Evolutionary conservation across 2,113 vertebrate species (phyloP).

Genomic region (Elephas maximus): DNA sequence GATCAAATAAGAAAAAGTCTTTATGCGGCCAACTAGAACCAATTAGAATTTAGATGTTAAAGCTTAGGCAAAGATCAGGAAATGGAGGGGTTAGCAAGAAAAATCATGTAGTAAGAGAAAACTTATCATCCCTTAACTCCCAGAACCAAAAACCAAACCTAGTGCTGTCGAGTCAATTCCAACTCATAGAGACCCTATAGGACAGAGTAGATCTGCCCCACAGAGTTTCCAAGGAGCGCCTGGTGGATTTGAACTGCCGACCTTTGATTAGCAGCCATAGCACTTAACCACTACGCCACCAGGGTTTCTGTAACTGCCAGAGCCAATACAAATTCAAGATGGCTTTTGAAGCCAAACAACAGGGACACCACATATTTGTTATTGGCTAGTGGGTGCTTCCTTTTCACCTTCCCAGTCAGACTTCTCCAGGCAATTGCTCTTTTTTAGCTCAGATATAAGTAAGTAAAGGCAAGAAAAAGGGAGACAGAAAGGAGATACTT

Average conservation of each 20-base stretch:
- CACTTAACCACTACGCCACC: too few relatives aligned
- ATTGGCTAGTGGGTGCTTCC: neutral
- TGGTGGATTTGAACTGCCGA: too few relatives aligned
- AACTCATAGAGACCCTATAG: too few relatives aligned
- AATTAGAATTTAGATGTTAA: neutral
- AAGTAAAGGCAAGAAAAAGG: neutral
- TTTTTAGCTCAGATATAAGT: neutral
- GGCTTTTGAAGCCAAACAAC: slow-evolving; percentile 11
- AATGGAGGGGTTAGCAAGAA: neutral
- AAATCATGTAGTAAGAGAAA: neutral
- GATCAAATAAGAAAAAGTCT: slow-evolving; percentile 29
- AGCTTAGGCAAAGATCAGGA: neutral
- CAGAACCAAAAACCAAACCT: neutral
- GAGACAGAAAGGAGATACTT: neutral
- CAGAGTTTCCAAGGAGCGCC: too few relatives aligned
- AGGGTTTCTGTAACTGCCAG: neutral
- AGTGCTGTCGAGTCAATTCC: too few relatives aligned
- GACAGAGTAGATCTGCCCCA: too few relatives aligned
- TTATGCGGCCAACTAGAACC: neutral
- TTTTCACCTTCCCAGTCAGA: neutral
- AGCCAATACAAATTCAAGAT: slow-evolving; percentile 4
- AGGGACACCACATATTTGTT: neutral
- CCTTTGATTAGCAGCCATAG: too few relatives aligned
- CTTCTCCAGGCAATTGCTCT: neutral
- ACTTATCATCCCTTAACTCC: neutral